Conservation (phyloP, 1,140 invertebrate species). For the Halesus radiatus region DNA sequence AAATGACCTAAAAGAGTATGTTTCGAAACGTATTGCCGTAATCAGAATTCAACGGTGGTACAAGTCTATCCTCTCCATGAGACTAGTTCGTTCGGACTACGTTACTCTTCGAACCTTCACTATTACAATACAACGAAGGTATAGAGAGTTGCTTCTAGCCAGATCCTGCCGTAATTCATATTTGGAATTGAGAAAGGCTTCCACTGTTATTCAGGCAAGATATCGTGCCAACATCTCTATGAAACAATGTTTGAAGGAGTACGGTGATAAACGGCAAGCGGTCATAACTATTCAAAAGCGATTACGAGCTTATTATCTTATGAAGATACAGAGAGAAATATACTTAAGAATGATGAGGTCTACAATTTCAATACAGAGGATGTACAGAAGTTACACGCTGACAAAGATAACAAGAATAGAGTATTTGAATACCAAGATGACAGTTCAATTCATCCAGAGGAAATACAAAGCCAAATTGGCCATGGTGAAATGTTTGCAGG, state of each 20-base stretch:
- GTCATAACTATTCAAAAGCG: conserved; percentile 62
- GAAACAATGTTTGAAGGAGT: conserved; percentile 59
- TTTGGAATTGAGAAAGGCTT: no score
- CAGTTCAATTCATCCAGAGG: conserved; percentile 58
- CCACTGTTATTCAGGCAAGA: conserved; percentile 59
- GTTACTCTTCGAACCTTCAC: no score
- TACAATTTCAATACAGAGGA: conserved; percentile 15
- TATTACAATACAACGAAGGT: no score
- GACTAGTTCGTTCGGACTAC: no score
- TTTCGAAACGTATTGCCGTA: conserved; percentile 48
- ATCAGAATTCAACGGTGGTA: conserved; percentile 54
- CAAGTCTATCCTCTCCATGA: no score
- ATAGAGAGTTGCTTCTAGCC: no score
- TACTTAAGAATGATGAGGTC: conserved; percentile 61
- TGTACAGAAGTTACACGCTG: conserved; percentile 54
- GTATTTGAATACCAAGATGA: conserved; percentile 57
- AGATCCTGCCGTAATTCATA: no score
- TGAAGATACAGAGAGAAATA: conserved; percentile 59
- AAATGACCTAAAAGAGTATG: background rate
- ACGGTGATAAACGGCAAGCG: conserved; percentile 58
- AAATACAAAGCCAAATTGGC: conserved; percentile 54
- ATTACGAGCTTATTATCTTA: conserved; percentile 61
- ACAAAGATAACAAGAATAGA: conserved; percentile 52
- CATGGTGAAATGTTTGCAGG: conserved; percentile 37
- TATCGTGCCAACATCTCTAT: conserved; percentile 51